These are phyloP conservation scores for Narcine bancroftii DNA, from an alignment of 2,113 vertebrate genomes.

Conservation along the genomic window DNA sequence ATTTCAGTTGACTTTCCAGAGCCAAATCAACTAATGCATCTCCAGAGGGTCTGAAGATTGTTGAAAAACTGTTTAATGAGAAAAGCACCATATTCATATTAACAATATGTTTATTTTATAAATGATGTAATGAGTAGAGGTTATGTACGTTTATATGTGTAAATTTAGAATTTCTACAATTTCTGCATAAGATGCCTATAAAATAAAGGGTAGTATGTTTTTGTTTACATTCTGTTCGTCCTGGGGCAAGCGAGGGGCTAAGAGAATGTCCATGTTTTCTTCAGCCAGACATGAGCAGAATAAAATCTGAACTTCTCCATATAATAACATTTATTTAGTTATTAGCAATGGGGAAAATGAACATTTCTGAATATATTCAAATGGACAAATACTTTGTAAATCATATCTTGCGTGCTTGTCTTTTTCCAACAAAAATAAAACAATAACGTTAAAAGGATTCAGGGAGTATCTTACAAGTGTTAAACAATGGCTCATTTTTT, in stretches of 20 bases:
- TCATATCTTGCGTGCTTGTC: neutral
- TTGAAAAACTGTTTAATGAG: neutral
- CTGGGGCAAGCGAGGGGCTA: neutral
- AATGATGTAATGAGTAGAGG: neutral
- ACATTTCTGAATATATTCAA: neutral
- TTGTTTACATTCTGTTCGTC: neutral
- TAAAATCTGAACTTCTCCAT: neutral
- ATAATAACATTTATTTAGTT: neutral
- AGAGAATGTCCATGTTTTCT: neutral
- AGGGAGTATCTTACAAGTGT: neutral
- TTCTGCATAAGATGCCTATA: neutral
- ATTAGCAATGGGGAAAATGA: neutral
- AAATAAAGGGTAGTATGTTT: neutral
- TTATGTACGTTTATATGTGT: neutral
- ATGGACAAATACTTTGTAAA: neutral
- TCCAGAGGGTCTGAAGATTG: neutral
- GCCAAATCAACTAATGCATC: neutral
- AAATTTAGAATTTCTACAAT: neutral
- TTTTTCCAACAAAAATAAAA: neutral
- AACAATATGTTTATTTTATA: neutral
- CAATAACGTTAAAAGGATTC: neutral
- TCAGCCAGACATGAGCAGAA: neutral
- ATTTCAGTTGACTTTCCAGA: neutral
- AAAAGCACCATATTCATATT: neutral
- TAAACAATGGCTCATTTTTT: neutral